Base-by-base conservation (phyloP, 2,113 vertebrate genomes). In the Tenrec ecaudatus region DNA sequence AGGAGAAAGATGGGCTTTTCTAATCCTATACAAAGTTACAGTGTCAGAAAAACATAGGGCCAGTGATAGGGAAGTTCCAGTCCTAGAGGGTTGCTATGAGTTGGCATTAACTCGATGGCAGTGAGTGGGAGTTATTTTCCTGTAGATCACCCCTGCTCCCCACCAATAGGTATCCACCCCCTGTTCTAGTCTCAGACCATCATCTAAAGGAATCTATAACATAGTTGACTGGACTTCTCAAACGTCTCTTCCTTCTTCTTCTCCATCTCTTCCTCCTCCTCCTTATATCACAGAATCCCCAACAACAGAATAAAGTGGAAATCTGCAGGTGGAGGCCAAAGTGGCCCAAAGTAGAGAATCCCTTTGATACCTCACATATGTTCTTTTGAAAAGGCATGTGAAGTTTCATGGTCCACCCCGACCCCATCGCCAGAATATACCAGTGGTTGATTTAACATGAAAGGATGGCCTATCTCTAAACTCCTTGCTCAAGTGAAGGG, bases 361-460 rank as follows among this genome's bases (percentile, higher is more conserved):
- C 93, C 40, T 90, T 80, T 47, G 33, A 86, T 83, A 53, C 73
- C 43, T 87, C 68, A 78, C 33, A 68, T 14, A 53, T 77, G 92
- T 82, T 75, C 62, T 84, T 94, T 93, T 79, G 80, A 92, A 96
- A 90, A 89, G 6, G 31, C 12, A 36, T 38, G 29, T 62, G 68
- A 88, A 81, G 88, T 94, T 92, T 83, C 78, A 87, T 75, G 86
- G 89, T 92, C 60, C 82, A 78, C 38, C 43, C 47, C n/a, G 31
- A 64, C 87, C 90, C 60, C 82, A 78, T 33, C 43, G 6, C n/a
- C 33, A 64, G 78, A 84, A 29, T 76, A 43, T 62, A 23, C 38
- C 58, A 10, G 77, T 40, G 33, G 77, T 93, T 91, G 87, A 86
- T 86, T 83, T 91, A 83, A 33, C 43, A 81, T 64, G 43, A 75